Conservation (phyloP, 2,888 invertebrate genomes). For the Polyploca ridens region DNA sequence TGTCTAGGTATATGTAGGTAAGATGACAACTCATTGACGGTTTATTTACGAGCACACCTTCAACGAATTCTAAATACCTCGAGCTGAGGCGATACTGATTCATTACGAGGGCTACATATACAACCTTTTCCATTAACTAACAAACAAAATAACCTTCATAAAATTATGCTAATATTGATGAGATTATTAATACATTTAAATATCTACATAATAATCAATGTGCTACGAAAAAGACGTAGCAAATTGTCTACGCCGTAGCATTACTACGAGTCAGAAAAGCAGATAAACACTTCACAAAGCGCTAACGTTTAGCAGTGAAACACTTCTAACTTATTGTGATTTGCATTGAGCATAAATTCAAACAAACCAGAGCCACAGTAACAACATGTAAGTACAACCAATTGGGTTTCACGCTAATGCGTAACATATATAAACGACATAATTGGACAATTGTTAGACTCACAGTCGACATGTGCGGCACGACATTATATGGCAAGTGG, state of each 20-base stretch:
- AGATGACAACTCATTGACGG: too few species aligned
- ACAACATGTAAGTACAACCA: slow-evolving; percentile 23
- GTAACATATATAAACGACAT: slow-evolving; percentile 50
- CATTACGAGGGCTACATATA: too few species aligned
- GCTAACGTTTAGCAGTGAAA: neutral
- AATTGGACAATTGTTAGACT: slow-evolving; percentile 69
- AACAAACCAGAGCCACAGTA: neutral
- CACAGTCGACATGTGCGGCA: slow-evolving; percentile 60
- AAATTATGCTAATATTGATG: too few species aligned
- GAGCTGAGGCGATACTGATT: too few species aligned
- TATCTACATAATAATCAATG: neutral
- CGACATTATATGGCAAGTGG: slow-evolving; percentile 61
- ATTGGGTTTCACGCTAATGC: slow-evolving; percentile 47
- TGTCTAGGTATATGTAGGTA: too few species aligned
- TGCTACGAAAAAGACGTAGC: neutral
- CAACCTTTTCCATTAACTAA: too few species aligned
- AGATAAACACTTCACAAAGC: neutral
- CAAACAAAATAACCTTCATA: too few species aligned
- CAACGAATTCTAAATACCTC: too few species aligned
- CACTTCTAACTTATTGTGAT: neutral
- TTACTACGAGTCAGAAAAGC: neutral
- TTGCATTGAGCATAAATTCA: neutral
- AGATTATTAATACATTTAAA: neutral
- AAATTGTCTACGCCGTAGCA: neutral
- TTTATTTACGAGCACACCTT: too few species aligned